Conservation (phyloP, 2,113 vertebrate genomes). For the Neogale vison region DNA sequence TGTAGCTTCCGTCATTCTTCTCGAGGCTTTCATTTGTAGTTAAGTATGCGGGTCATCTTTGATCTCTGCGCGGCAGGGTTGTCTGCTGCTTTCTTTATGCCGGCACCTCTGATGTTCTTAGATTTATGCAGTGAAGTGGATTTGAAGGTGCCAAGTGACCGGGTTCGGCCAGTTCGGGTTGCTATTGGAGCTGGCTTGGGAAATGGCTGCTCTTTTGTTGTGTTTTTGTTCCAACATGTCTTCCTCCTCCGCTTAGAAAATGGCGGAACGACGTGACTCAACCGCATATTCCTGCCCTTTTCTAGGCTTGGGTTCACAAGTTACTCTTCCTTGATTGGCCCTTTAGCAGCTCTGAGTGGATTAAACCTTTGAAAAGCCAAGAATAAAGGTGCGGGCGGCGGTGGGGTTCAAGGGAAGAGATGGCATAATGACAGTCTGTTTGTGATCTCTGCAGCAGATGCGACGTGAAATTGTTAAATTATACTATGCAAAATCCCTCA, state of each 20-base stretch:
- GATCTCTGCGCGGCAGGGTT: neutral
- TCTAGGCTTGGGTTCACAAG: constrained; percentile 75
- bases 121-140: neutral
- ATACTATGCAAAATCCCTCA: constrained; percentile 53
- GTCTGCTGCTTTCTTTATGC: neutral
- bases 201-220: constrained; percentile 99
- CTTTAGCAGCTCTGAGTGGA: constrained; percentile 67
- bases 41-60: neutral
- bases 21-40: neutral
- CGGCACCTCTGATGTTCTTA: neutral
- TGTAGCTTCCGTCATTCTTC: neutral
- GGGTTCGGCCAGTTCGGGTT: constrained; percentile 8
- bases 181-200: constrained; percentile 80
- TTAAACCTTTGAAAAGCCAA: constrained; percentile 63
- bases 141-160: constrained; percentile 3
- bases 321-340: constrained; percentile 65
- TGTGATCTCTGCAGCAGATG: constrained; percentile 77
- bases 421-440: constrained; percentile 73
- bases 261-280: constrained; percentile 93
- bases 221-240: constrained; percentile 97
- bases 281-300: constrained; percentile 83
- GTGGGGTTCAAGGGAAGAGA: constrained; percentile 27
- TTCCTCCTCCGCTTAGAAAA: constrained; percentile 95
- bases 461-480: constrained; percentile 65
- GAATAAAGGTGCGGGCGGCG: constrained; percentile 58